Evolutionary conservation across 1,140 invertebrate species (phyloP).

Genomic region (Lamellibrachia luymesi): DNA sequence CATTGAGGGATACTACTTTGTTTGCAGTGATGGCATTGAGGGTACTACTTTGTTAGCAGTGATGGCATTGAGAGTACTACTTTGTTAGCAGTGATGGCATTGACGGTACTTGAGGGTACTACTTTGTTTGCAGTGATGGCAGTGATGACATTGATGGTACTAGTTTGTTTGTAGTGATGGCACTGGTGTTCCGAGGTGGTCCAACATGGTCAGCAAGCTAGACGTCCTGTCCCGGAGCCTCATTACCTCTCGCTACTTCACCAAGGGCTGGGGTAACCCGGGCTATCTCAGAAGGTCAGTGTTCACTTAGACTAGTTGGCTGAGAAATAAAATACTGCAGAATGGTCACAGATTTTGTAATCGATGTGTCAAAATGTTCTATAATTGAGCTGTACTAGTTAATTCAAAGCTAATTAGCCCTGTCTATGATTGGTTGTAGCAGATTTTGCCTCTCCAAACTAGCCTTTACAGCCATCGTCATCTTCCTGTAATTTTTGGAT

Average conservation of each 20-base stretch:
- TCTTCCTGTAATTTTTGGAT: too few relatives aligned
- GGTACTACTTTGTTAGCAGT: neutral
- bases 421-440: too few relatives aligned
- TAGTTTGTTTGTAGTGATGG: neutral
- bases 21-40: neutral
- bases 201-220: neutral
- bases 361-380: too few relatives aligned
- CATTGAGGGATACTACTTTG: neutral
- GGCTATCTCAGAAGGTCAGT: neutral
- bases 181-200: neutral
- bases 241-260: conserved; percentile 1
- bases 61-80: neutral
- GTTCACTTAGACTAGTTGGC: neutral
- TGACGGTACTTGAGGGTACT: neutral
- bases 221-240: neutral
- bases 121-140: neutral
- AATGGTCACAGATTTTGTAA: neutral
- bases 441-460: too few relatives aligned
- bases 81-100: neutral
- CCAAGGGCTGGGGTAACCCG: neutral
- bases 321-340: neutral
- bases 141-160: neutral
- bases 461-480: too few relatives aligned
- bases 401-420: too few relatives aligned
- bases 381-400: too few relatives aligned